Evolutionary conservation across 2,797 vertebrate species (phyloP).

Genomic region (Sphenodon punctatus): DNA sequence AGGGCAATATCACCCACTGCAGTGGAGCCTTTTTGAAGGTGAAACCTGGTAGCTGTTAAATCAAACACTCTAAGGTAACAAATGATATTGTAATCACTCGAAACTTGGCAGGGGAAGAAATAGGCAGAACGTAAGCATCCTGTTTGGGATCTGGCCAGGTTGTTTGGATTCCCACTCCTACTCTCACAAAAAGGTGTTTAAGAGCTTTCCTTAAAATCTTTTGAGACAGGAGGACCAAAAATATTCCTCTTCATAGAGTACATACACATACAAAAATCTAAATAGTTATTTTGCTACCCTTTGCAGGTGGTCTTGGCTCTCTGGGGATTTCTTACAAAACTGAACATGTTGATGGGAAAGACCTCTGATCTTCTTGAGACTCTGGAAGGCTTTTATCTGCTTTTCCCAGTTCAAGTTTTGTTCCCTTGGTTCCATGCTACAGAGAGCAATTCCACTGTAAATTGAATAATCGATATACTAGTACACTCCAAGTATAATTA

Average conservation of each 20-base stretch:
- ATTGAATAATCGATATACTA: neutral
- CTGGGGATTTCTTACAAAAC: neutral
- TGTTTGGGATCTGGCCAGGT: neutral
- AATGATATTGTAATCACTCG: too few species aligned
- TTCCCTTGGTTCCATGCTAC: neutral
- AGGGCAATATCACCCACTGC: slow-evolving; percentile 24
- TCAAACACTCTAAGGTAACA: too few species aligned
- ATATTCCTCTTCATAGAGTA: neutral
- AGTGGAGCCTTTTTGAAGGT: slow-evolving; percentile 27
- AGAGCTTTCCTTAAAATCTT: too few species aligned
- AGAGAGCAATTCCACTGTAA: neutral
- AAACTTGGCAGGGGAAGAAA: neutral
- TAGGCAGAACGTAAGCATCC: slow-evolving; percentile 10
- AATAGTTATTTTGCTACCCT: neutral
- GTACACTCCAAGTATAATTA: neutral
- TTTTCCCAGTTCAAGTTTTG: neutral
- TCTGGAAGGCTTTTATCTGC: neutral
- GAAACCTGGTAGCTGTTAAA: neutral
- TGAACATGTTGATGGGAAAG: neutral
- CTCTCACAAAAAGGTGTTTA: neutral
- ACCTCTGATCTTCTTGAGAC: neutral
- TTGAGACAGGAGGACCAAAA: too few species aligned
- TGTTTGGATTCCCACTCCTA: neutral
- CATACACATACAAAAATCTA: neutral
- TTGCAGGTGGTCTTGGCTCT: neutral